Evolutionary conservation across 2,888 invertebrate genomes (phyloP), one percentile per base, ranked within the genome.

Genomic region (Protonemura montana): DNA sequence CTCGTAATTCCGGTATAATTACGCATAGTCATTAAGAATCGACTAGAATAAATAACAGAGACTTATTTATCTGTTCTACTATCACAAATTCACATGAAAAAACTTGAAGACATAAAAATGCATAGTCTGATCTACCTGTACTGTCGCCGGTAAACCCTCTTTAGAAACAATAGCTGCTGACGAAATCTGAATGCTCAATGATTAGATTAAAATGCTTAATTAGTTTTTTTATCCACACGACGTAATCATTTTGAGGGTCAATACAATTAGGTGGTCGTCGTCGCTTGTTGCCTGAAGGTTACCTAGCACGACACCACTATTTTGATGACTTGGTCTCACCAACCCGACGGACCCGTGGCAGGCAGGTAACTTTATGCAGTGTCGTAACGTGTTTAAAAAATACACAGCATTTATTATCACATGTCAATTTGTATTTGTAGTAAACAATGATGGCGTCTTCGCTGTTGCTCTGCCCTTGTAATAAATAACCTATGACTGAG

Each of bases 181-280:
- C 28, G 28, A 27, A 78, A 78, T 27, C 26, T 78, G 26, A 78
- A 78, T 78, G 28, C 28, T 78, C 78, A 78, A 78, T 78, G 78
- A 78, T 78, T 25, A 78, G 78, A 78, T 78, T 59, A 59, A 78
- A 78, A 78, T 78, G 26, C 26, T 78, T 27, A 27, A 78, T 78
- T 78, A 27, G 26, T 78, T 78, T 28, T 28, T 78, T 26, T 78
- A n/a, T n/a, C n/a, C n/a, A 25, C 78, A 25, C 27, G n/a, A 27
- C 28, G 78, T 25, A 78, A 78, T 78, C 78, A 78, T 27, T 78
- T 26, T 78, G 78, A 78, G 78, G 78, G 78, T 25, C 78, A 28
- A 78, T 25, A 26, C 78, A 78, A 78, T 78, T 78, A 78, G 78
- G 59, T 7, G 59, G 59, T 59, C 16, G 59, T 10, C 59, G 16